Evolutionary conservation across 1,140 invertebrate species (phyloP).

Genomic region (Tetramorium parvispinum): DNA sequence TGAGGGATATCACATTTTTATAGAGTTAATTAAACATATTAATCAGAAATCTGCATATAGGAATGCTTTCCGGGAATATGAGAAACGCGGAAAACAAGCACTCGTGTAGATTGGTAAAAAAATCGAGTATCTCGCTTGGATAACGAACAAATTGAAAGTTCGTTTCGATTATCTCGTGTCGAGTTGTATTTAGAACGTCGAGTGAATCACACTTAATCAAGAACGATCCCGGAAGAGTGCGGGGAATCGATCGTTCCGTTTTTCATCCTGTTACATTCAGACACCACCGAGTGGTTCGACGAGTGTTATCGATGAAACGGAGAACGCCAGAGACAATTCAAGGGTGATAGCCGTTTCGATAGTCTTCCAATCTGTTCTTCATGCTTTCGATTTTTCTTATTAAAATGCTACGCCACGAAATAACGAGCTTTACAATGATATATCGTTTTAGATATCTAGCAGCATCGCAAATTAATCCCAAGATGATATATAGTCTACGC

Average conservation of each 20-base stretch:
- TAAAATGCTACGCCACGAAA: background rate
- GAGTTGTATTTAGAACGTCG: slow-evolving; percentile 51
- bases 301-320: slow-evolving; percentile 36
- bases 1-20: background rate
- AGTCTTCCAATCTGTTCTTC: slow-evolving; percentile 28
- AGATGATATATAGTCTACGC: background rate
- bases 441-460: background rate
- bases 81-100: slow-evolving; percentile 20
- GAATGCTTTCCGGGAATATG: background rate
- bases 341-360: slow-evolving; percentile 37
- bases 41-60: background rate
- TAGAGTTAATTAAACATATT: background rate
- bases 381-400: slow-evolving; percentile 24
- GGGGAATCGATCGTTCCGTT: slow-evolving; percentile 47
- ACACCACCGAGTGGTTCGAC: slow-evolving; percentile 28
- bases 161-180: slow-evolving; percentile 43
- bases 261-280: slow-evolving; percentile 47
- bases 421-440: background rate
- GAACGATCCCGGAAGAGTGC: slow-evolving; percentile 41
- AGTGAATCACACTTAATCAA: slow-evolving; percentile 54
- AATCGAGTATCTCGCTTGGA: slow-evolving; percentile 38
- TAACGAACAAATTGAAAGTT: slow-evolving; percentile 57
- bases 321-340: slow-evolving; percentile 34
- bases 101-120: slow-evolving; percentile 42
- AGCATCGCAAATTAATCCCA: background rate